Conservation (phyloP, 2,888 invertebrate species). For the Macaria notata region DNA sequence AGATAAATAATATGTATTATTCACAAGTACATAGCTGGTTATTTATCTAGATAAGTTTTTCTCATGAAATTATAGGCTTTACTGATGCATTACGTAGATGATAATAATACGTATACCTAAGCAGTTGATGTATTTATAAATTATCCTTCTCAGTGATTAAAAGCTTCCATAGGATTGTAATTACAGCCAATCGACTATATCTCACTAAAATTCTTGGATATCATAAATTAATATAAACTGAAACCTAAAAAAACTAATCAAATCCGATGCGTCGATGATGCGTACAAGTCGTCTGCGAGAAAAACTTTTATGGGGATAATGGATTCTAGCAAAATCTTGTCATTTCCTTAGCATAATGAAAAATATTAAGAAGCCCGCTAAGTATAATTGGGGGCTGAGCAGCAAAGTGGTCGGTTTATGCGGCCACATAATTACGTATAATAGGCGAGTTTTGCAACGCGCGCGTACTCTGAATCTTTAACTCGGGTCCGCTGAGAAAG, state of each 20-base stretch:
- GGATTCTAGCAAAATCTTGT: conserved; percentile 69
- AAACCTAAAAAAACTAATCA: conserved; percentile 5
- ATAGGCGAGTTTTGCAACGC: conserved; percentile 75
- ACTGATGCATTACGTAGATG: no score
- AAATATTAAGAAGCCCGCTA: conserved; percentile 73
- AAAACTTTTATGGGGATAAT: conserved; percentile 59
- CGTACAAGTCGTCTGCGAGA: conserved; percentile 5
- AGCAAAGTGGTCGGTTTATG: conserved; percentile 73
- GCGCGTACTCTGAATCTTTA: conserved; percentile 67
- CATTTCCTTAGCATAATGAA: conserved; percentile 75
- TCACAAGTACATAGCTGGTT: no score
- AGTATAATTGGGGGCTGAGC: conserved; percentile 71
- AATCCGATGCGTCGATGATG: conserved; percentile 3
- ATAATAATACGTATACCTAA: no score
- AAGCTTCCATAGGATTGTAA: no score
- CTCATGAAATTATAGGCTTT: no score
- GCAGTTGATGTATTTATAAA: no score
- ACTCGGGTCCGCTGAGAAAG: conserved; percentile 54
- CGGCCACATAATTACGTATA: conserved; percentile 75
- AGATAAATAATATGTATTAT: no score
- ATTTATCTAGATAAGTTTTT: no score
- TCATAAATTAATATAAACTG: neutral
- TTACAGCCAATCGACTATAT: no score
- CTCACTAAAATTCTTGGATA: no score
- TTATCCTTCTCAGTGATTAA: no score